Conservation (phyloP, 1,140 invertebrate species). For the Andrena cerasifolii region DNA sequence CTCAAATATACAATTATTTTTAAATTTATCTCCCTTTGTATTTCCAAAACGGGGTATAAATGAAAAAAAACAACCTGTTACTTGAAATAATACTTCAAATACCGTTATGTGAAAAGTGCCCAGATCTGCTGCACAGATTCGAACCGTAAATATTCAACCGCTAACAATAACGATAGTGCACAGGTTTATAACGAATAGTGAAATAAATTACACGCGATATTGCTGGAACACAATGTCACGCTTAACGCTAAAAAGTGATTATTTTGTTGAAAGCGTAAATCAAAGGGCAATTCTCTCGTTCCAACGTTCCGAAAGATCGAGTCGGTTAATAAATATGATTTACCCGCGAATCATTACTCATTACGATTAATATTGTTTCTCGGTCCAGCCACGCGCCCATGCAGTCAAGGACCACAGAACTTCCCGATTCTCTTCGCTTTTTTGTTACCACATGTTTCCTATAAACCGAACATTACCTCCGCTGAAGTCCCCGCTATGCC, state of each 20-base stretch:
- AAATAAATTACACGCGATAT: not conserved
- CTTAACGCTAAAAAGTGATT: too few species aligned
- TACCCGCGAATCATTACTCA: conserved; percentile 69
- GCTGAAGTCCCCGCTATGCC: too few species aligned
- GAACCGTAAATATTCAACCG: too few species aligned
- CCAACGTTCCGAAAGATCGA: conserved; percentile 72
- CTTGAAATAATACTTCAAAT: too few species aligned
- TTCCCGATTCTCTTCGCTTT: conserved; percentile 26
- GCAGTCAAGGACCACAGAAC: conserved; percentile 65
- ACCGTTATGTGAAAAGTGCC: too few species aligned
- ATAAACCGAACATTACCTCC: not conserved
- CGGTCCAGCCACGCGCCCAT: conserved; percentile 82
- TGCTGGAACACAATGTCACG: not conserved
- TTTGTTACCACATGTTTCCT: not conserved
- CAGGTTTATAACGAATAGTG: conserved; percentile 10
- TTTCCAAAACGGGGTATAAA: too few species aligned
- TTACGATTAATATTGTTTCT: conserved; percentile 81
- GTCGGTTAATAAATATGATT: conserved; percentile 77
- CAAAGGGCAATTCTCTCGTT: conserved; percentile 49
- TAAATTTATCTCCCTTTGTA: too few species aligned
- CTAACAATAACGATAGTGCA: too few species aligned
- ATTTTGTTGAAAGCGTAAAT: not conserved
- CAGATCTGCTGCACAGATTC: too few species aligned
- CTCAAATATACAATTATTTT: too few species aligned
- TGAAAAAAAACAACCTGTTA: too few species aligned